Percentiles rank a stretch among this genome's conserved stretches.
Evolutionary conservation across 2,113 vertebrate species (phyloP).

Genomic region (Malurus melanocephalus): DNA sequence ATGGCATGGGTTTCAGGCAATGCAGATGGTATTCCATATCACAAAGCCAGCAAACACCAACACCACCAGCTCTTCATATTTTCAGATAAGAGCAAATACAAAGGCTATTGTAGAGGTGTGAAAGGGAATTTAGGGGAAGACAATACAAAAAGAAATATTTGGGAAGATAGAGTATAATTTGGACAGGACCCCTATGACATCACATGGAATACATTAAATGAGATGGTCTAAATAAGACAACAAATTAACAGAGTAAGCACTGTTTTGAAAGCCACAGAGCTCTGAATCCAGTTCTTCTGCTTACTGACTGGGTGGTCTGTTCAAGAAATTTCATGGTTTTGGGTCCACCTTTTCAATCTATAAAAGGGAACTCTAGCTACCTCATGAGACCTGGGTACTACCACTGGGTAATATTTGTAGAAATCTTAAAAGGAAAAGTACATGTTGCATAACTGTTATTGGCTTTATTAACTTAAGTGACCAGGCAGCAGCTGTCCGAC

Average conservation of each 20-base stretch:
- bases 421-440: background rate
- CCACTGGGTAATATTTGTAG: background rate
- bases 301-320: slow-evolving; percentile 20
- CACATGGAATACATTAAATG: background rate
- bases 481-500: slow-evolving; percentile 31
- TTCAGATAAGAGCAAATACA: background rate
- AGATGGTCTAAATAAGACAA: slow-evolving; percentile 27
- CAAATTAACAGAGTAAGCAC: slow-evolving; percentile 19
- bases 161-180: background rate
- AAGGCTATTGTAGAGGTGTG: background rate
- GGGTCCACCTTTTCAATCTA: background rate
- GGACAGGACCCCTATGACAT: background rate
- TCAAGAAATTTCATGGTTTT: background rate
- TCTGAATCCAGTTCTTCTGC: slow-evolving; percentile 22
- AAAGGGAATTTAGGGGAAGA: background rate
- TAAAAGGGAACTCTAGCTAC: background rate
- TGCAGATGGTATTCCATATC: background rate
- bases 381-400: background rate
- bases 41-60: slow-evolving; percentile 2
- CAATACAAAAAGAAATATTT: background rate
- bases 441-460: background rate
- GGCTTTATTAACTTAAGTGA: background rate
- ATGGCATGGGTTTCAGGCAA: background rate
- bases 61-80: background rate
- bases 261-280: slow-evolving; percentile 22